Percentiles rank a stretch among this genome's conserved stretches.
These are phyloP conservation scores for Sylvia borin DNA, from an alignment of 2,797 vertebrate species.

Conservation along the genomic window DNA sequence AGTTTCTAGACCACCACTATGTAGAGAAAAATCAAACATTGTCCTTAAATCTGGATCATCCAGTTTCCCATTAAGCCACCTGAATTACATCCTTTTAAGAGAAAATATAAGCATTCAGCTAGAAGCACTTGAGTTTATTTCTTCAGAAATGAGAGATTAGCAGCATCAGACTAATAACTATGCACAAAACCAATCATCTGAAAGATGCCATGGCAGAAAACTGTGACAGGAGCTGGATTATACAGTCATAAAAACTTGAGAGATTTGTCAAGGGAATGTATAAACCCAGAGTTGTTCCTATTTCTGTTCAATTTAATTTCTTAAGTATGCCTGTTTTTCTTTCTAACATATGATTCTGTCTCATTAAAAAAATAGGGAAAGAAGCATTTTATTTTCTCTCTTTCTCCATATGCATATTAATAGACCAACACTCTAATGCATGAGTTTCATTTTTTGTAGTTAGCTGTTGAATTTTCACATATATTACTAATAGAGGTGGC, in stretches of 20 bases:
- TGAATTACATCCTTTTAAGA: neutral
- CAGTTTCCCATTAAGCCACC: neutral
- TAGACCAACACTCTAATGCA: neutral
- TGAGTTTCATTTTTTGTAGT: neutral
- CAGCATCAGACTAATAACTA: slow-evolving; percentile 46
- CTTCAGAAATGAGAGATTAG: slow-evolving; percentile 60
- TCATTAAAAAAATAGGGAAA: slow-evolving; percentile 55
- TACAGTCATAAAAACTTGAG: neutral
- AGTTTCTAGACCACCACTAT: neutral
- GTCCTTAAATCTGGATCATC: neutral
- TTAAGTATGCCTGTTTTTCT: slow-evolving; percentile 51
- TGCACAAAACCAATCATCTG: slow-evolving; percentile 46
- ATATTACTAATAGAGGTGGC: neutral
- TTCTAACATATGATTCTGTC: slow-evolving; percentile 35
- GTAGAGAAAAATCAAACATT: neutral
- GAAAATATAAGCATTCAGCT: neutral
- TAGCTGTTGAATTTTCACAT: slow-evolving; percentile 18
- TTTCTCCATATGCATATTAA: slow-evolving; percentile 10
- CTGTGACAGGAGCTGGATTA: slow-evolving; percentile 53
- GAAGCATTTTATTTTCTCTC: slow-evolving; percentile 22
- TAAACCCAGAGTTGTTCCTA: slow-evolving; percentile 29
- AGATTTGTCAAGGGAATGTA: slow-evolving; percentile 52
- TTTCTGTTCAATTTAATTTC: slow-evolving; percentile 64
- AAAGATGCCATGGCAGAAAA: slow-evolving; percentile 50
- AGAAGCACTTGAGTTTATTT: slow-evolving; percentile 13